Percentiles rank a stretch among this genome's conserved stretches.
These are phyloP conservation scores for Parthenolecanium corni DNA, from an alignment of 2,888 invertebrate genomes.

Conservation along the genomic window DNA sequence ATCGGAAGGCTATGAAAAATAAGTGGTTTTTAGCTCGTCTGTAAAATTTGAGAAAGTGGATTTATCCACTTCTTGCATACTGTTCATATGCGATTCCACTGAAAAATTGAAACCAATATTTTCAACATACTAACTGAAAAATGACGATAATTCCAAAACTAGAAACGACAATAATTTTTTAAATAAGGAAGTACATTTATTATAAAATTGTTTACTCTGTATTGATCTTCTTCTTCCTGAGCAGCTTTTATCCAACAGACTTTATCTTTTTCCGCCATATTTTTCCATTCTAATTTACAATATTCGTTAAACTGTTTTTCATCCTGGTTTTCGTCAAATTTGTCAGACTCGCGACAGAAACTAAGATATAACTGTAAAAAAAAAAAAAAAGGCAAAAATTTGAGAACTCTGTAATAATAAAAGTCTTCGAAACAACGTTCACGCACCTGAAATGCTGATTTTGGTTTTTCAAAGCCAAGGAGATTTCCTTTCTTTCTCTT, in stretches of 20 bases:
- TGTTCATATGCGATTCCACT: too few species aligned
- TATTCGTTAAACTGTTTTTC: neutral
- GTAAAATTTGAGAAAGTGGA: too few species aligned
- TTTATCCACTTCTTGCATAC: too few species aligned
- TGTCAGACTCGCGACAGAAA: neutral
- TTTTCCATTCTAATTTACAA: slow-evolving; percentile 27
- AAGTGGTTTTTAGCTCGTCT: too few species aligned
- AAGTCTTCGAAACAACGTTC: neutral
- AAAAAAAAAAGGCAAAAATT: neutral
- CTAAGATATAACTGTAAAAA: neutral
- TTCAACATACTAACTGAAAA: too few species aligned
- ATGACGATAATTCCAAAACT: too few species aligned
- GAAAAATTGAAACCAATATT: too few species aligned
- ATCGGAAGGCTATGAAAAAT: too few species aligned
- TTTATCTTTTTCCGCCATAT: slow-evolving; percentile 29
- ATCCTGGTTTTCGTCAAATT: too few species aligned
- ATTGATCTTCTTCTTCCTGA: slow-evolving; percentile 24
- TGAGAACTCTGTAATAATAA: neutral
- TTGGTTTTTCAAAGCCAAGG: slow-evolving; percentile 17
- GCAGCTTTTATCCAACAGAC: slow-evolving; percentile 29
- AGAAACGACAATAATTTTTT: too few species aligned
- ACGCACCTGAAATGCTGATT: slow-evolving; percentile 19
- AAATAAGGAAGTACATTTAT: too few species aligned
- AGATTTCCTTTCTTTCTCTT: neutral
- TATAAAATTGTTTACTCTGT: neutral